phyloP scores from a whole-genome alignment of 1,140 invertebrate species.

The Drosophila orosa region DNA sequence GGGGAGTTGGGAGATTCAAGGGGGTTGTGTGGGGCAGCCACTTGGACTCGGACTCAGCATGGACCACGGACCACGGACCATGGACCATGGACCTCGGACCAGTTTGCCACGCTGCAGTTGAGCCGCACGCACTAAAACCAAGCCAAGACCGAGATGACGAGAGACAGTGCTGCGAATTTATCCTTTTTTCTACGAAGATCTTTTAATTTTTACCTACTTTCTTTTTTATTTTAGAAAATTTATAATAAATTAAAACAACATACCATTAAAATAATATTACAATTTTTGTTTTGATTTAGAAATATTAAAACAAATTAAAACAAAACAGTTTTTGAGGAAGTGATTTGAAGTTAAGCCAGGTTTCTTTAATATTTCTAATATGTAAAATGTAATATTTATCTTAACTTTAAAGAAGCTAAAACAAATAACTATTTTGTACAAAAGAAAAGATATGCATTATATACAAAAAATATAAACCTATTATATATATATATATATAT shows the following conservation, averaged over 20 bases:
- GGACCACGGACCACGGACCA: constrained; percentile 47
- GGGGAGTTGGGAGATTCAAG: neutral
- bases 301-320: neutral
- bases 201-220: neutral
- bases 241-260: neutral
- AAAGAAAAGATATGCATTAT: too few species aligned
- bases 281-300: neutral
- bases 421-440: too few species aligned
- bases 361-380: too few species aligned
- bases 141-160: constrained; percentile 43
- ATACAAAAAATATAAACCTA: too few species aligned
- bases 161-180: neutral
- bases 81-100: constrained; percentile 41
- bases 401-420: too few species aligned
- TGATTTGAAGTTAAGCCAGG: too few species aligned
- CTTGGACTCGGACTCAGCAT: constrained; percentile 6
- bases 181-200: neutral
- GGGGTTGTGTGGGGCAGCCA: constrained; percentile 5
- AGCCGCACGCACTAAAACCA: constrained; percentile 72
- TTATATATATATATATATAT: too few species aligned
- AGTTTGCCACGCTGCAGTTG: constrained; percentile 75
- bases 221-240: neutral
- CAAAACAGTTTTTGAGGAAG: too few species aligned
- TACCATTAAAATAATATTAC: too few species aligned
- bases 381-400: too few species aligned